Evolutionary conservation across 2,888 invertebrate genomes (phyloP).

Genomic region (Thymelicus lineola): DNA sequence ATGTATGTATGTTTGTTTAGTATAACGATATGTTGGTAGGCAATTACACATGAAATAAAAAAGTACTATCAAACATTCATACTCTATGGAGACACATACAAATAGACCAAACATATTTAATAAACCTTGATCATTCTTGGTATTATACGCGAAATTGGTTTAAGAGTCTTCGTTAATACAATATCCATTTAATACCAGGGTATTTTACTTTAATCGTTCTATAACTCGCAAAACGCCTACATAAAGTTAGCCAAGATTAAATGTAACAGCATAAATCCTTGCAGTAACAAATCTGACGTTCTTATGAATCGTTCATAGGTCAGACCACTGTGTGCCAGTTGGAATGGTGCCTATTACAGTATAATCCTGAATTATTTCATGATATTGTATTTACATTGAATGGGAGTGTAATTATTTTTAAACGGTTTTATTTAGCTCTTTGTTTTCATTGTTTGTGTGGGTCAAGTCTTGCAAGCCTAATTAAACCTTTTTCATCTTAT

Average conservation of each 20-base stretch:
- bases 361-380: conserved; percentile 59
- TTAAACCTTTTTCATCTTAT: too few relatives aligned
- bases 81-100: too few relatives aligned
- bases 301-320: conserved; percentile 74
- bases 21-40: too few relatives aligned
- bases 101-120: too few relatives aligned
- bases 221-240: conserved; percentile 11
- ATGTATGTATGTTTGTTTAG: too few relatives aligned
- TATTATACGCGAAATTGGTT: neutral
- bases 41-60: too few relatives aligned
- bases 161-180: neutral
- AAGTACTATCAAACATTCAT: too few relatives aligned
- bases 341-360: conserved; percentile 67
- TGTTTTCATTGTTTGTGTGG: too few relatives aligned
- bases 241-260: conserved; percentile 41
- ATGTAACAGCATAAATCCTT: conserved; percentile 62
- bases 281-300: conserved; percentile 65
- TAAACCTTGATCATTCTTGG: too few relatives aligned
- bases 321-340: conserved; percentile 68
- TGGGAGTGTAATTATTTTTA: too few relatives aligned
- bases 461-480: too few relatives aligned
- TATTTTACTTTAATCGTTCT: neutral
- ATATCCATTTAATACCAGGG: neutral
- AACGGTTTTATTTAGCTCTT: too few relatives aligned
- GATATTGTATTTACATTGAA: conserved; percentile 65